These are phyloP conservation scores for Drosophila punjabiensis DNA, from an alignment of 1,140 invertebrate species.

Conservation along the genomic window DNA sequence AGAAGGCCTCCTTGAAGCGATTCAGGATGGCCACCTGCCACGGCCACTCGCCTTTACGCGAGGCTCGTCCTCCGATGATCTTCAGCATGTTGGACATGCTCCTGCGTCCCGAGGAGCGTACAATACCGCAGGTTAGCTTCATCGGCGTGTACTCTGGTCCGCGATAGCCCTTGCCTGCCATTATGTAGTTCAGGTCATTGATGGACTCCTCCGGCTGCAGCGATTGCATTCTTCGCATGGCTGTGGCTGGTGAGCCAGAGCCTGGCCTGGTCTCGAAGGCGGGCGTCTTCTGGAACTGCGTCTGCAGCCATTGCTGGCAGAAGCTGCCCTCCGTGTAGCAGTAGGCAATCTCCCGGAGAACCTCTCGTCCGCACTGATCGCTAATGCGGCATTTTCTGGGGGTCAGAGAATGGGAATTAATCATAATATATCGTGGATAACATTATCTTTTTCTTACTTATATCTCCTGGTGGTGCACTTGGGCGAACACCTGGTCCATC, in stretches of 20 bases:
- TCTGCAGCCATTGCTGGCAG: conserved; percentile 91
- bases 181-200: conserved; percentile 76
- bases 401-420: no score
- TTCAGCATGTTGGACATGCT: conserved; percentile 88
- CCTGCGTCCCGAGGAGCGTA: conserved; percentile 64
- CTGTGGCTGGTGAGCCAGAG: conserved; percentile 7
- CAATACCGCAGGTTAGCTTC: conserved; percentile 77
- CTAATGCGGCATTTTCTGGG: conserved; percentile 90
- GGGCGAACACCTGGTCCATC: conserved; percentile 85
- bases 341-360: conserved; percentile 92
- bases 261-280: conserved; percentile 65
- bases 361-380: conserved; percentile 90
- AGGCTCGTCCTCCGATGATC: conserved; percentile 94
- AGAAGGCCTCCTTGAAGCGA: conserved; percentile 93
- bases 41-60: conserved; percentile 93
- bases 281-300: conserved; percentile 68
- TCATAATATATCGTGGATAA: not conserved
- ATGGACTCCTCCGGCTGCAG: conserved; percentile 41
- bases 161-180: conserved; percentile 76
- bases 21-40: conserved; percentile 97
- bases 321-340: conserved; percentile 93
- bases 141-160: conserved; percentile 75
- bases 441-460: conserved; percentile 58
- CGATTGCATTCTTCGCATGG: conserved; percentile 61
- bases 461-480: conserved; percentile 85